These are phyloP conservation scores for Tachina fera DNA, from an alignment of 2,888 invertebrate genomes.

Conservation along the genomic window DNA sequence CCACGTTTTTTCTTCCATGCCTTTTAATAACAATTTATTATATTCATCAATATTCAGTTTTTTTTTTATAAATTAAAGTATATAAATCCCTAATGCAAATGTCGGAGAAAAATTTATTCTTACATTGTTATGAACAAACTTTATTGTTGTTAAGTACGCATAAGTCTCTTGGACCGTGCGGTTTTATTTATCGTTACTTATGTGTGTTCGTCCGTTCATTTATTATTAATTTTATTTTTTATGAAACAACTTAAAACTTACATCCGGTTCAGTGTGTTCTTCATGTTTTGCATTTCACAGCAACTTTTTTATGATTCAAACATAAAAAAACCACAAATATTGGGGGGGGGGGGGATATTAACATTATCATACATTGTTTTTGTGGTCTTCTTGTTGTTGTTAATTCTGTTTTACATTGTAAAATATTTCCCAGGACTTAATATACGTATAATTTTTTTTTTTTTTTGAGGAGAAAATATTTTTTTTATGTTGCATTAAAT, in stretches of 20 bases:
- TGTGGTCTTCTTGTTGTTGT: neutral
- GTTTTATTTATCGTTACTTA: too few relatives aligned
- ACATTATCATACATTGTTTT: conserved; percentile 31
- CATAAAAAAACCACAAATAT: neutral
- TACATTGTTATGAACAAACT: neutral
- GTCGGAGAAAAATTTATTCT: conserved; percentile 29
- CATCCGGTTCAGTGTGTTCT: conserved; percentile 35
- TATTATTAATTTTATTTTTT: neutral
- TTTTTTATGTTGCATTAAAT: too few relatives aligned
- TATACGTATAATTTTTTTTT: too few relatives aligned
- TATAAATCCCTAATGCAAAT: neutral
- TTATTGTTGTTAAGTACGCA: neutral
- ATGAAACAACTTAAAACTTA: conserved; percentile 46
- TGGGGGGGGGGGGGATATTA: conserved; percentile 14
- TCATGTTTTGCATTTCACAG: conserved; percentile 37
- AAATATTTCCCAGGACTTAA: conserved; percentile 7
- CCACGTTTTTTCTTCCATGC: too few relatives aligned
- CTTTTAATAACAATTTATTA: too few relatives aligned
- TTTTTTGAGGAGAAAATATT: neutral
- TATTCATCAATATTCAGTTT: too few relatives aligned
- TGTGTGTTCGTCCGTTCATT: too few relatives aligned
- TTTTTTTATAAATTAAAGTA: too few relatives aligned
- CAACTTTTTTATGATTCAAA: conserved; percentile 48
- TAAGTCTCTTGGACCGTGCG: too few relatives aligned
- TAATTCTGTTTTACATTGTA: neutral